Evolutionary conservation across 2,888 invertebrate genomes (phyloP).

Genomic region (Luffia ferchaultella): DNA sequence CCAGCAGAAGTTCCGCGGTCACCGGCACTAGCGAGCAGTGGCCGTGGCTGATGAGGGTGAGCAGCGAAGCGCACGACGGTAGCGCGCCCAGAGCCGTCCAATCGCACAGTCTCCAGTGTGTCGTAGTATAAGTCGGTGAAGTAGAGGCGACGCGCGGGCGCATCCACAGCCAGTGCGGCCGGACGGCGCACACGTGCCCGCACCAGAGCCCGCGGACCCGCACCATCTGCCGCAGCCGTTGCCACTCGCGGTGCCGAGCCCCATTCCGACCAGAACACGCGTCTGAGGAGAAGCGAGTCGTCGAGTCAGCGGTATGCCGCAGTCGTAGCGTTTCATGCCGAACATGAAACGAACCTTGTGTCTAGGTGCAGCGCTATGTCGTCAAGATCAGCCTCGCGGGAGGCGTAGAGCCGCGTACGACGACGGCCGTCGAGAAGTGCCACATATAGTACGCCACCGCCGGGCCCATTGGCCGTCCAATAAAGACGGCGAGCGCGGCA

Average conservation of each 20-base stretch:
- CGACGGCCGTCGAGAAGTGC: slow-evolving; percentile 66
- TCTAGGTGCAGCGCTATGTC: slow-evolving; percentile 75
- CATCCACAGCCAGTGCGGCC: slow-evolving; percentile 78
- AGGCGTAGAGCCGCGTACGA: slow-evolving; percentile 56
- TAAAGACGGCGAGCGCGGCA: slow-evolving; percentile 74
- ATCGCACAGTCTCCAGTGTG: slow-evolving; percentile 72
- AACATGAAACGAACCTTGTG: slow-evolving; percentile 53
- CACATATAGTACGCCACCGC: slow-evolving; percentile 38
- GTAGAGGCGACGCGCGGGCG: slow-evolving; percentile 78
- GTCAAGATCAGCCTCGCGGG: slow-evolving; percentile 69
- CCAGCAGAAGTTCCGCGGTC: neutral
- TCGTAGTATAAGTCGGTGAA: slow-evolving; percentile 85
- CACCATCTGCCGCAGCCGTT: slow-evolving; percentile 72
- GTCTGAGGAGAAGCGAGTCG: slow-evolving; percentile 28
- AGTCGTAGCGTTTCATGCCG: neutral
- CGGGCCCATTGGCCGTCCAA: slow-evolving; percentile 63
- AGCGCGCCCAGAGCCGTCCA: slow-evolving; percentile 73
- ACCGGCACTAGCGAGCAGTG: neutral
- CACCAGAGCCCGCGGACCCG: slow-evolving; percentile 58
- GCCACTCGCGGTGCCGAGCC: slow-evolving; percentile 71
- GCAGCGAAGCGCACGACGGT: slow-evolving; percentile 27
- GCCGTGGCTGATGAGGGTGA: slow-evolving; percentile 21
- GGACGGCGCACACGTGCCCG: slow-evolving; percentile 74
- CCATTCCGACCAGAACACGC: slow-evolving; percentile 79
- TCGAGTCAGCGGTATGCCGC: neutral